Evolutionary conservation across 2,797 vertebrate genomes (phyloP).

Genomic region (Eulemur coronatus): DNA sequence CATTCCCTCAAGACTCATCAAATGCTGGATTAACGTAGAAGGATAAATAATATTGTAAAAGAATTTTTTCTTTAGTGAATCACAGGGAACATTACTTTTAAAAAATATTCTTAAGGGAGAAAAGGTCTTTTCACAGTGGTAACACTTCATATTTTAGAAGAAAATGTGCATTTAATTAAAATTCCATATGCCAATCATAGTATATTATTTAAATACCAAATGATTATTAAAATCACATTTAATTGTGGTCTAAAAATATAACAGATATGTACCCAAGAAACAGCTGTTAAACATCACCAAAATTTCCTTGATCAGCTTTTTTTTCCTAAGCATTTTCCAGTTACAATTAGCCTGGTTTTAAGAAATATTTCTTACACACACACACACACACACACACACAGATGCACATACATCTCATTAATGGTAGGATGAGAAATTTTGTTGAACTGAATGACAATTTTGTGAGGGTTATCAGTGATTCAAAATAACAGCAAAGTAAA

Average conservation of each 20-base stretch:
- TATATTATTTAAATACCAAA: conserved; percentile 78
- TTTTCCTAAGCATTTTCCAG: conserved; percentile 62
- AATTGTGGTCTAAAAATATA: conserved; percentile 71
- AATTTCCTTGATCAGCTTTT: conserved; percentile 64
- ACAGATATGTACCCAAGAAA: conserved; percentile 66
- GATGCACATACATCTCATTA: background rate
- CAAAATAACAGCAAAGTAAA: conserved; percentile 8
- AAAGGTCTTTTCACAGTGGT: conserved; percentile 63
- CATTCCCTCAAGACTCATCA: conserved; percentile 70
- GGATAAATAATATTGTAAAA: conserved; percentile 32
- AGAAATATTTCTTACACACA: background rate
- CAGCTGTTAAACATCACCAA: conserved; percentile 74
- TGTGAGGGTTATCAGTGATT: background rate
- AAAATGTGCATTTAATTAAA: conserved; percentile 79
- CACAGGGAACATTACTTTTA: conserved; percentile 37
- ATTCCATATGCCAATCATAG: conserved; percentile 71
- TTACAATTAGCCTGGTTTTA: conserved; percentile 31
- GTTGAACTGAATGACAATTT: background rate
- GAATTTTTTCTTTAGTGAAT: conserved; percentile 46
- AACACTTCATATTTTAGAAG: conserved; percentile 72
- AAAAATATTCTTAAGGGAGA: conserved; percentile 60
- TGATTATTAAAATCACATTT: conserved; percentile 74
- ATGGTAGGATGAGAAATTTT: conserved; percentile 14
- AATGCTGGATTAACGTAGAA: conserved; percentile 63
- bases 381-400: background rate